Conservation (phyloP, 2,797 vertebrate genomes). For the Cottoperca gobio region DNA sequence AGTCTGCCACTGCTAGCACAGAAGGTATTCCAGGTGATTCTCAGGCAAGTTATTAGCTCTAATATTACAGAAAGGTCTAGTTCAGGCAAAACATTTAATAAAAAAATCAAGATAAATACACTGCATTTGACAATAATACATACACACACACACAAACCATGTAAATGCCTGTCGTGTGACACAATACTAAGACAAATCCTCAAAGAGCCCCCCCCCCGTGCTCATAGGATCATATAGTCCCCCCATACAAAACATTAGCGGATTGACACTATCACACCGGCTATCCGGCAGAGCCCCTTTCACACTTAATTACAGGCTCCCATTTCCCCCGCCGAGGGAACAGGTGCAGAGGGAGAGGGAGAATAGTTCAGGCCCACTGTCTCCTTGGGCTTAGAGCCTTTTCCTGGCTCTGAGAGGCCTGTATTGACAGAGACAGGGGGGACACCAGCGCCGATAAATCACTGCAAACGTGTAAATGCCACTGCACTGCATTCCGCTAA, state of each 20-base stretch:
- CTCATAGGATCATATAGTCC: constrained; percentile 60
- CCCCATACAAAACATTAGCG: constrained; percentile 77
- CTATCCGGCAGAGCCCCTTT: constrained; percentile 77
- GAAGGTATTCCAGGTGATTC: background rate
- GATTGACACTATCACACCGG: constrained; percentile 81
- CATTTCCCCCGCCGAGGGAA: constrained; percentile 85
- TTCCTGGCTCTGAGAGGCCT: constrained; percentile 77
- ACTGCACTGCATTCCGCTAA: constrained; percentile 76
- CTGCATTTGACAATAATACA: constrained; percentile 5
- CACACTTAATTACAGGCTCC: constrained; percentile 83
- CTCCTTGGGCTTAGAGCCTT: constrained; percentile 81
- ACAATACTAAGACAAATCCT: constrained; percentile 58
- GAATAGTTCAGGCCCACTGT: constrained; percentile 75
- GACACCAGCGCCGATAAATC: constrained; percentile 81
- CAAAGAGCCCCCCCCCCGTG: constrained; percentile 26
- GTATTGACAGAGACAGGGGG: constrained; percentile 74
- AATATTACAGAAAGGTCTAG: background rate
- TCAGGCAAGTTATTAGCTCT: background rate
- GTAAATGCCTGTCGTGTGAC: constrained; percentile 41
- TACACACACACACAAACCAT: constrained; percentile 16
- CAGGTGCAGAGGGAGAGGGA: constrained; percentile 84
- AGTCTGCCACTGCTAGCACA: background rate
- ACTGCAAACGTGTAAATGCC: constrained; percentile 82
- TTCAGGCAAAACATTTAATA: background rate
- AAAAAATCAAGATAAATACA: background rate